phyloP scores from a whole-genome alignment of 2,113 vertebrate species.

The Callipepla squamata region DNA sequence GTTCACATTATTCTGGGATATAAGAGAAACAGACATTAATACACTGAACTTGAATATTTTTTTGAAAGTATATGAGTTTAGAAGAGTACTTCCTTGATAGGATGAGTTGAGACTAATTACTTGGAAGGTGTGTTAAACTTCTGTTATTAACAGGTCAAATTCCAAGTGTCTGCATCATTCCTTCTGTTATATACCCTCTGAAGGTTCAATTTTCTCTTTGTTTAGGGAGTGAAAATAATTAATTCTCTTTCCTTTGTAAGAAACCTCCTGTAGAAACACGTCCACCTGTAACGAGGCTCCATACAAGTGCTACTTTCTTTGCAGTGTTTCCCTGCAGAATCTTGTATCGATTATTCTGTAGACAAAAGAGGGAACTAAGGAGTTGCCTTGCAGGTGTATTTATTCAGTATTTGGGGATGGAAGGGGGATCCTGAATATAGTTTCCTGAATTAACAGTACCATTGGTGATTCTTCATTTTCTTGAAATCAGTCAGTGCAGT shows the following conservation, averaged over 20 bases:
- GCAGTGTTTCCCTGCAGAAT: background rate
- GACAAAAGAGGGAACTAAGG: slow-evolving; percentile 11
- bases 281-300: background rate
- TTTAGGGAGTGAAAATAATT: background rate
- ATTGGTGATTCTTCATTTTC: background rate
- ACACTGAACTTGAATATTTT: background rate
- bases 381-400: background rate
- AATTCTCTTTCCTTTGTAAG: background rate
- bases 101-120: background rate
- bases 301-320: background rate
- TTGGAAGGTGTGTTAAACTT: background rate
- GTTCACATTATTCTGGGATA: background rate
- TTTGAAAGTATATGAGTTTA: background rate
- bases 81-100: background rate
- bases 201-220: background rate
- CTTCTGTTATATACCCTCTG: rapidly evolving
- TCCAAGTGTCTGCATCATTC: background rate
- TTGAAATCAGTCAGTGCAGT: background rate
- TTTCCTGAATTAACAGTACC: background rate
- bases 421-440: background rate
- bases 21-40: background rate
- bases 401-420: background rate
- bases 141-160: rapidly evolving
- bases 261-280: background rate
- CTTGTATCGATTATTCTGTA: background rate